phyloP scores from a whole-genome alignment of 30 jellyfish, hydroid and myxozoan species.

The Aurelia aurita region DNA sequence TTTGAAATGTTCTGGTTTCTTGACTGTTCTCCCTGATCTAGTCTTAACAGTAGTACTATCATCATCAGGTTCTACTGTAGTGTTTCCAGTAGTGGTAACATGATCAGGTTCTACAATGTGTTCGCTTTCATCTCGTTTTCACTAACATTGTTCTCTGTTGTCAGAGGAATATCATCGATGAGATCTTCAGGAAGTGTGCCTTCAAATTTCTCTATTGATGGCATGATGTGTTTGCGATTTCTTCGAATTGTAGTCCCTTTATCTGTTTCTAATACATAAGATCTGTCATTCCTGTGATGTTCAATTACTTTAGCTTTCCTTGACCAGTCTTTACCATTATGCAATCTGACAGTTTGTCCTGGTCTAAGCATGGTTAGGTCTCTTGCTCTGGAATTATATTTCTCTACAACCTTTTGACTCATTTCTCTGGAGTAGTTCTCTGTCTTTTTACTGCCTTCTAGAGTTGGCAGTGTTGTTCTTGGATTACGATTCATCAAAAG shows the following conservation, averaged over 20 bases:
- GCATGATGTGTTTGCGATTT: constrained; percentile 52
- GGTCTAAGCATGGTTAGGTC: background rate
- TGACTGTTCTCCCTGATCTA: no score
- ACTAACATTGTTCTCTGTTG: no score
- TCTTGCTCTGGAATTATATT: constrained; percentile 3
- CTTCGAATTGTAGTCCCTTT: constrained; percentile 48
- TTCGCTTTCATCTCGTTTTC: no score
- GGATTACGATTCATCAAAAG: constrained; percentile 16
- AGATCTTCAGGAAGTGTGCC: background rate
- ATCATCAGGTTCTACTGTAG: no score
- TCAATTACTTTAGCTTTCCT: constrained; percentile 9
- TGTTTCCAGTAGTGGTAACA: no score
- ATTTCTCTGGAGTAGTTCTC: background rate
- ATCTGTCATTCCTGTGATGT: background rate
- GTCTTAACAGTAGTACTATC: no score
- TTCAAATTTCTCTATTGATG: constrained; percentile 10
- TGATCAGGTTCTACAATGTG: no score
- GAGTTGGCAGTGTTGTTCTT: constrained; percentile 47
- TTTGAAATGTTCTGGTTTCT: no score
- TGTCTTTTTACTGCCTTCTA: no score
- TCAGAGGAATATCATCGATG: background rate
- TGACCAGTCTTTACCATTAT: constrained; percentile 39
- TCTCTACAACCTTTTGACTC: background rate
- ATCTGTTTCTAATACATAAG: constrained; percentile 28
- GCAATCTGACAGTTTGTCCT: no score